Base-by-base conservation (phyloP, 2,888 invertebrate genomes). In the Cenopis cana region DNA sequence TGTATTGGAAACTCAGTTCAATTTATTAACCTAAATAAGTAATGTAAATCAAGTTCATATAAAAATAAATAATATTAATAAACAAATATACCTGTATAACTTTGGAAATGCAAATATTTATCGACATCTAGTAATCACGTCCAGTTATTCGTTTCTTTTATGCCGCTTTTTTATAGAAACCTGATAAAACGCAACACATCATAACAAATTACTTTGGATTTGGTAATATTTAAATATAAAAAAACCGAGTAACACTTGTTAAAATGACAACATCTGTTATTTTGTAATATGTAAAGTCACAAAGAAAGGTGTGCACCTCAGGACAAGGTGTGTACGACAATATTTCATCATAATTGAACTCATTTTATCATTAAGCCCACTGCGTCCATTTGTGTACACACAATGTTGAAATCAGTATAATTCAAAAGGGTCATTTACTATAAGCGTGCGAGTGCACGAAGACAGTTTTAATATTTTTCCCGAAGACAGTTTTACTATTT, bases 331-430 rank as follows among this genome's bases (percentile, higher is more conserved):
- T 70, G n/a, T 49, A 24, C 33, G 59, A 59, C 36, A 62, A 59
- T 41, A 52, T 70, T 65, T 65, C 65, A 54, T 52, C 69, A 65
- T 65, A 59, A 69, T 69, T 69, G 41, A 29, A 54, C 50, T 54
- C 52, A 59, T 69, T 64, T 70, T 59, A 54, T 69, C 65, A 49
- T 62, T 24, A 64, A 69, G 52, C 57, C 57, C 54, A 54, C 50
- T 49, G 24, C n/a, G 29, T 33, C 29, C 69, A 69, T 62, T 69
- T 69, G 65, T 65, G 69, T 54, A 70, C 65, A 68, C 59, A 65
- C 24, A 24, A 56, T 65, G 69, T 70, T 54, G 59, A 18, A 69
- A 69, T 64, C 29, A 18, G 57, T 41, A n/a, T 60, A 18, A 60
- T 60, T 46, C n/a, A 17, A 59, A 41, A 24, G 38, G 20, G 46